Base-by-base conservation (phyloP, 1,140 invertebrate genomes). In the Hylaeus volcanicus region DNA sequence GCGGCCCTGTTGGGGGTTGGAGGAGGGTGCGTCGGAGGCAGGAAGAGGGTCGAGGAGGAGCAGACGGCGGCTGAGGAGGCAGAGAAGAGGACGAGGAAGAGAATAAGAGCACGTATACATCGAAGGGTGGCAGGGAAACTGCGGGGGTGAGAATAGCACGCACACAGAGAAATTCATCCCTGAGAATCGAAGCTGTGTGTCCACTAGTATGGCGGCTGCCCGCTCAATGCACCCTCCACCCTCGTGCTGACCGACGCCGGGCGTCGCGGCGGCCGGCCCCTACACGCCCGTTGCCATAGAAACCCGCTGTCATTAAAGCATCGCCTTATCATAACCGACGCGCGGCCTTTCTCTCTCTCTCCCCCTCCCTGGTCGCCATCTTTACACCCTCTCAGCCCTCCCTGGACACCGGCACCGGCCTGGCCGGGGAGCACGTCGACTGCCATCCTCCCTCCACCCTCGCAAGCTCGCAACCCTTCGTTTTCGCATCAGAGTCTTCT, bases 241-340 rank as follows among this genome's bases (percentile, higher is more conserved):
- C 81, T 77, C 82, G 70, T 83, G 89, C 91, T 92, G 92, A 93
- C 92, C 92, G 92, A 92, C 90, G 92, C 90, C 92, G 89, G 89
- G 92, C 92, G 91, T 91, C 90, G 92, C 92, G 92, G 89, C 90
- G 91, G 89, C 92, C 92, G 89, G 89, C 89, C 92, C 92, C 92
- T 90, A 91, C 87, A 90, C 88, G 86, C 88, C 89, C 88, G 91
- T 92, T 91, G 82, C 92, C 90, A 93, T 92, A 88, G 92, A 84
- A 89, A 93, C 92, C 82, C 90, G 91, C 89, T 93, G 93, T 93
- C 93, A 93, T 93, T 93, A 93, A 93, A 93, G 92, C 93, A 93
- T 93, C 93, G 93, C 93, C 93, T 93, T 93, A 93, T 93, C 93
- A 93, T 93, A 93, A 93, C 93, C 92, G 91, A 92, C 90, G 91